Percentiles rank a stretch among this genome's conserved stretches.
Conservation (phyloP, 2,888 invertebrate genomes). For the Tenthredo scrophulariae region DNA sequence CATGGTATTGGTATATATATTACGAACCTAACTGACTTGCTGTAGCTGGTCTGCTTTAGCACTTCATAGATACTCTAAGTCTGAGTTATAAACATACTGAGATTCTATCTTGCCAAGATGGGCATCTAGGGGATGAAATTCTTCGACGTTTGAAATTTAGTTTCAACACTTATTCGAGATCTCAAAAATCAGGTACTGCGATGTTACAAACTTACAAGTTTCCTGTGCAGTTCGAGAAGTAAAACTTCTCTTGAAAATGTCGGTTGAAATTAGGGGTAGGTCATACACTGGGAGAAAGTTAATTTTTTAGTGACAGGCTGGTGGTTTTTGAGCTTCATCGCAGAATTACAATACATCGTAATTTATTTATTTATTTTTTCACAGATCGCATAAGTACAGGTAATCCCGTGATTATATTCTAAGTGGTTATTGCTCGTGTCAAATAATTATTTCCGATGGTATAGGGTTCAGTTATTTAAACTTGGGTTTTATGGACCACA, state of each 20-base stretch:
- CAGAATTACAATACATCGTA: not conserved
- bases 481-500: not conserved
- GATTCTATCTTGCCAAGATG: not conserved
- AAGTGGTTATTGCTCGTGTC: not conserved
- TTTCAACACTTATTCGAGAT: not conserved
- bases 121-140: not conserved
- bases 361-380: not conserved
- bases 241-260: not conserved
- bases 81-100: not conserved
- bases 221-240: not conserved
- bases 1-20: not conserved
- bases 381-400: not conserved
- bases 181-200: not conserved
- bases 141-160: not conserved
- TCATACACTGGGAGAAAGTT: not conserved
- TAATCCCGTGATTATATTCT: not conserved
- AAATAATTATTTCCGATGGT: not conserved
- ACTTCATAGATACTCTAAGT: not conserved
- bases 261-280: not conserved
- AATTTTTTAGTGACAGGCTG: not conserved
- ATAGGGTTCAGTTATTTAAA: not conserved
- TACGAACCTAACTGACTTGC: not conserved
- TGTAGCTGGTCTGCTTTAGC: not conserved
- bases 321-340: not conserved
- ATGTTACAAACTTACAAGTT: not conserved